phyloP scores from a whole-genome alignment of 2,888 invertebrate species.

The Dynastes hyllus region DNA sequence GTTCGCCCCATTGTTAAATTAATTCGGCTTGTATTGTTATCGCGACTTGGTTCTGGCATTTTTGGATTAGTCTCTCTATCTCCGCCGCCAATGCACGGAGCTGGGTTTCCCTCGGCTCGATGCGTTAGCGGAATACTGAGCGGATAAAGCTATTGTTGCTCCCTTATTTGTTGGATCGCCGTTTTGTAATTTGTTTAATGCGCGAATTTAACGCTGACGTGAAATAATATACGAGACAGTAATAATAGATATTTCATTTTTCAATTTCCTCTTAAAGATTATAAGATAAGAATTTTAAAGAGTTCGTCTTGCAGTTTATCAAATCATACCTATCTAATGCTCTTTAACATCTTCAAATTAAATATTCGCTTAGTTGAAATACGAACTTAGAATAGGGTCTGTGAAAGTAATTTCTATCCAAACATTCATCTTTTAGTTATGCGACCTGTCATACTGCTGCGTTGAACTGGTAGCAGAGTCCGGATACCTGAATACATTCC shows the following conservation, averaged over 20 bases:
- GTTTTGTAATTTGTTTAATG: conserved; percentile 27
- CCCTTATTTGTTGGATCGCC: conserved; percentile 2
- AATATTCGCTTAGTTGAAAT: no score
- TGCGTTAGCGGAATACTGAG: conserved; percentile 16
- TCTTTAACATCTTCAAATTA: no score
- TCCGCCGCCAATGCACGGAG: neutral
- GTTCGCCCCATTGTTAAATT: conserved; percentile 37
- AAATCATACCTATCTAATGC: no score
- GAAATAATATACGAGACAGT: conserved; percentile 1
- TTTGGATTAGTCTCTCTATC: conserved; percentile 30
- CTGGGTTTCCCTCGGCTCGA: neutral
- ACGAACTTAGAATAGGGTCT: no score
- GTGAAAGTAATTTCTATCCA: no score
- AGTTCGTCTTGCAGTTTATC: no score
- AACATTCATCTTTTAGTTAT: conserved; percentile 38
- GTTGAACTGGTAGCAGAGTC: conserved; percentile 4
- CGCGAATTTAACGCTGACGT: conserved; percentile 17
- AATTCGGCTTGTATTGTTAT: conserved; percentile 41
- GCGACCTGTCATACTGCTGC: conserved; percentile 48
- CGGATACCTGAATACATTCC: no score
- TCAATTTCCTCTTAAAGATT: no score
- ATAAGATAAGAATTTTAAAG: no score
- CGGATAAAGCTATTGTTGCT: conserved; percentile 25
- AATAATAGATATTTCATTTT: no score
- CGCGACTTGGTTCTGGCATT: conserved; percentile 28